Percentiles rank a stretch among this genome's conserved stretches.
Evolutionary conservation across 2,888 invertebrate genomes (phyloP).

Genomic region (Hipparchia sbordonii): DNA sequence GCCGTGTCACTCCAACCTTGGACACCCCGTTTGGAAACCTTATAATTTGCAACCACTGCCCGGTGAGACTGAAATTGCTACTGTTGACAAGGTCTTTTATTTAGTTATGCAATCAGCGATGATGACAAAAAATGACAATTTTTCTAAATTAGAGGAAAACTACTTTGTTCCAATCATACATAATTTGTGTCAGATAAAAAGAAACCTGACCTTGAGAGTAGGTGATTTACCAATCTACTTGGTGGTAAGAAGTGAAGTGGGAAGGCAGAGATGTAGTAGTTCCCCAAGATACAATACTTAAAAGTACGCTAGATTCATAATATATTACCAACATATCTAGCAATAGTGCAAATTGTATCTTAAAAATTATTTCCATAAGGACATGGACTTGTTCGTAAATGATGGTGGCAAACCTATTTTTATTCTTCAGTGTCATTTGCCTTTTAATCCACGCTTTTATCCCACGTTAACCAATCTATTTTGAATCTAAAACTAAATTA

Average conservation of each 20-base stretch:
- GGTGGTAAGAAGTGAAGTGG: too few relatives aligned
- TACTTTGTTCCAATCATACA: background rate
- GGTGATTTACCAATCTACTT: too few relatives aligned
- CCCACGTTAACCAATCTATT: background rate
- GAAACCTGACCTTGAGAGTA: too few relatives aligned
- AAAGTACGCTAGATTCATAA: too few relatives aligned
- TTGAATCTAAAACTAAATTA: too few relatives aligned
- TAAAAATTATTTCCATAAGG: too few relatives aligned
- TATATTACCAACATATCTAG: too few relatives aligned
- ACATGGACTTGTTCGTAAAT: background rate
- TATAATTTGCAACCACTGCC: slow-evolving; percentile 37
- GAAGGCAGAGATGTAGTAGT: too few relatives aligned
- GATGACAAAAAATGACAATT: background rate
- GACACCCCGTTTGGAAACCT: slow-evolving; percentile 32
- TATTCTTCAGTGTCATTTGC: background rate
- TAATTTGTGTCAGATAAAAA: too few relatives aligned
- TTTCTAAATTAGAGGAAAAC: background rate
- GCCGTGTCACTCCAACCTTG: slow-evolving; percentile 32
- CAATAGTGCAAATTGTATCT: too few relatives aligned
- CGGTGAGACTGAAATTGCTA: slow-evolving; percentile 15
- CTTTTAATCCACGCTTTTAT: background rate
- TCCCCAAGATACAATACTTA: too few relatives aligned
- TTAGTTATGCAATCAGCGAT: background rate
- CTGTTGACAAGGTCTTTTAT: background rate
- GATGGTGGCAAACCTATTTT: background rate